These are phyloP conservation scores for Polylopha cassiicola DNA, from an alignment of 2,888 invertebrate species.

Conservation along the genomic window DNA sequence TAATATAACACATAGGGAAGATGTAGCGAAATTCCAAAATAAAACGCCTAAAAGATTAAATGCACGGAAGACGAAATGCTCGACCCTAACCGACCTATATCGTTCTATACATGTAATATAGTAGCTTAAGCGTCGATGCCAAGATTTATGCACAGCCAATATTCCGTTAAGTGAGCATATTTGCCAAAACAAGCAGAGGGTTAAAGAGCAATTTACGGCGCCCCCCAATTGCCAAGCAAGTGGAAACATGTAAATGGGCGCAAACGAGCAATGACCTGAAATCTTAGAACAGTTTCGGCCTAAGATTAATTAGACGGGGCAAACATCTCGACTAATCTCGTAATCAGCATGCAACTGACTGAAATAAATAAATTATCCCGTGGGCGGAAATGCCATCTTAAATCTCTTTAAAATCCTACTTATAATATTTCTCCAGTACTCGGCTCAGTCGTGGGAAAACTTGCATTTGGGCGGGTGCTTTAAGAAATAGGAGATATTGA, in stretches of 20 bases:
- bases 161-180: slow-evolving; percentile 22
- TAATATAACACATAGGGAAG: too few relatives aligned
- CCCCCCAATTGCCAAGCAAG: slow-evolving; percentile 36
- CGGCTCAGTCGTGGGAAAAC: slow-evolving; percentile 49
- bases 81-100: too few relatives aligned
- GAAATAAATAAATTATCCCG: slow-evolving; percentile 63
- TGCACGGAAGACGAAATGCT: too few relatives aligned
- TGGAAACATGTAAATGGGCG: slow-evolving; percentile 45
- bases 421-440: slow-evolving; percentile 46
- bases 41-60: too few relatives aligned
- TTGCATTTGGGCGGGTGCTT: slow-evolving; percentile 37
- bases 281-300: slow-evolving; percentile 49
- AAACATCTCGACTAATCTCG: slow-evolving; percentile 63
- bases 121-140: slow-evolving; percentile 5
- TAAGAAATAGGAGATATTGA: slow-evolving; percentile 25
- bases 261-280: slow-evolving; percentile 56
- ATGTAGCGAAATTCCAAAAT: too few relatives aligned
- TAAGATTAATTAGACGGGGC: slow-evolving; percentile 67
- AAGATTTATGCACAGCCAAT: slow-evolving; percentile 12
- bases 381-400: slow-evolving; percentile 57
- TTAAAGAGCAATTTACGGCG: slow-evolving; percentile 20
- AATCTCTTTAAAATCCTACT: slow-evolving; percentile 52
- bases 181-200: slow-evolving; percentile 30
- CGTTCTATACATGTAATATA: background rate
- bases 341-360: slow-evolving; percentile 62